Percentiles rank a stretch among this genome's conserved stretches.
Evolutionary conservation across 2,888 invertebrate species (phyloP).

Genomic region (Lasioglossum oenotherae): DNA sequence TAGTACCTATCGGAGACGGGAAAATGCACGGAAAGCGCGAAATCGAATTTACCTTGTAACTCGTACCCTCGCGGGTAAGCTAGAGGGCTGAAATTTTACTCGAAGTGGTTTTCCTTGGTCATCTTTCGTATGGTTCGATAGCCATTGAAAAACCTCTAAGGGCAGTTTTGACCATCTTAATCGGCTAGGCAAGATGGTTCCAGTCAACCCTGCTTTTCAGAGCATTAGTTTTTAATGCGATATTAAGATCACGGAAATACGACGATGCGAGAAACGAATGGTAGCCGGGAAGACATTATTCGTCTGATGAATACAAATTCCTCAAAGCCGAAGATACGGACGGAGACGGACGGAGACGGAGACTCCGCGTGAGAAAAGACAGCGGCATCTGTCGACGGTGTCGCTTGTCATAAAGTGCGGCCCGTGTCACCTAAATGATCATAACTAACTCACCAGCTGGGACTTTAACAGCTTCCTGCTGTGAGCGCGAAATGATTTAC

Average conservation of each 20-base stretch:
- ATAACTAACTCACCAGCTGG: constrained; percentile 43
- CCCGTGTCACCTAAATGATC: constrained; percentile 39
- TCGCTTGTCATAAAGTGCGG: constrained; percentile 54
- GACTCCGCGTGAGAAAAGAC: constrained; percentile 18
- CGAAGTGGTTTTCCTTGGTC: too few species aligned
- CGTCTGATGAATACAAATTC: constrained; percentile 55
- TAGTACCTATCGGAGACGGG: too few species aligned
- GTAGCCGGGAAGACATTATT: constrained; percentile 40
- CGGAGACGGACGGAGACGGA: constrained; percentile 3
- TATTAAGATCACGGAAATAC: constrained; percentile 22
- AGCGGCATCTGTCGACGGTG: constrained; percentile 47
- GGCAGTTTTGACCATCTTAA: too few species aligned
- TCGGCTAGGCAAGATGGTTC: too few species aligned
- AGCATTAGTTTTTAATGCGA: not conserved
- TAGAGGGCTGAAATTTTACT: too few species aligned
- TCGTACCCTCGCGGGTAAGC: too few species aligned
- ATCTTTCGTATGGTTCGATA: too few species aligned
- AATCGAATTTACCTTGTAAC: too few species aligned
- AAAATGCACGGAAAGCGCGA: too few species aligned
- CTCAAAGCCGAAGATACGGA: not conserved
- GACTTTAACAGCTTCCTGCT: constrained; percentile 44
- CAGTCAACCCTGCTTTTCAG: not conserved
- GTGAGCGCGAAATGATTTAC: constrained; percentile 64
- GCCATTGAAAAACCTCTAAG: too few species aligned
- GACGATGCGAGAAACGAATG: constrained; percentile 21